Percentiles rank a stretch among this genome's conserved stretches.
Conservation (phyloP, 2,888 invertebrate genomes). For the Ophion costatus region DNA sequence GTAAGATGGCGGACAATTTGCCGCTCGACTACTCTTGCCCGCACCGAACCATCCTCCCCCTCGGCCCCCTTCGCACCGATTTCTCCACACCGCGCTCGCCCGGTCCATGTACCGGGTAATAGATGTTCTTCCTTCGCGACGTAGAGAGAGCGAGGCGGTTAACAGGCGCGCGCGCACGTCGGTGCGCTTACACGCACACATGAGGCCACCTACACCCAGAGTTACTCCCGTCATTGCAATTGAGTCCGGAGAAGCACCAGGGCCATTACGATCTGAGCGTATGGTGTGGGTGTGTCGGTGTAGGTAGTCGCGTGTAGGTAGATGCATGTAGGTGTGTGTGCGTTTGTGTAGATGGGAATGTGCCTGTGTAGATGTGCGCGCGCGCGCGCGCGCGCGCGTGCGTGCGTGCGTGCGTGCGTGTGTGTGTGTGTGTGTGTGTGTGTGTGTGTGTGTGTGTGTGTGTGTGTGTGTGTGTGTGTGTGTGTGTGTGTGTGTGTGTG, state of each 20-base stretch:
- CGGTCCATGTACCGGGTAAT: slow-evolving; percentile 80
- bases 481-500: too few species aligned
- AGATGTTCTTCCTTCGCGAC: slow-evolving; percentile 82
- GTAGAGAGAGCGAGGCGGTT: slow-evolving; percentile 63
- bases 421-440: too few species aligned
- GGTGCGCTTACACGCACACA: slow-evolving; percentile 49
- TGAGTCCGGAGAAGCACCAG: slow-evolving; percentile 54
- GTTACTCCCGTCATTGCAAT: slow-evolving; percentile 43
- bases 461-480: too few species aligned
- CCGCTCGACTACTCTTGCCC: slow-evolving; percentile 83
- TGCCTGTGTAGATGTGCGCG: too few species aligned
- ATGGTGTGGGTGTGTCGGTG: slow-evolving; percentile 35
- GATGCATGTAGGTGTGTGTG: neutral
- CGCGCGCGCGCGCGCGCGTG: too few species aligned
- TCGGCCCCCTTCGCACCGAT: slow-evolving; percentile 67
- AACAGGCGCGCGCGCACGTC: slow-evolving; percentile 68
- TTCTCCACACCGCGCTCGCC: slow-evolving; percentile 59
- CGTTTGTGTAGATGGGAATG: too few species aligned
- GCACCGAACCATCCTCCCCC: slow-evolving; percentile 73
- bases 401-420: too few species aligned
- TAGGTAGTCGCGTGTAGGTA: neutral
- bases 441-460: too few species aligned
- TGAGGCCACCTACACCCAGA: slow-evolving; percentile 26
- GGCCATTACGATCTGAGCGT: slow-evolving; percentile 56
- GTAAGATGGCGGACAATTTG: slow-evolving; percentile 84